These are phyloP conservation scores for Gymnarchus niloticus DNA, from an alignment of 2,113 vertebrate species.

Conservation along the genomic window DNA sequence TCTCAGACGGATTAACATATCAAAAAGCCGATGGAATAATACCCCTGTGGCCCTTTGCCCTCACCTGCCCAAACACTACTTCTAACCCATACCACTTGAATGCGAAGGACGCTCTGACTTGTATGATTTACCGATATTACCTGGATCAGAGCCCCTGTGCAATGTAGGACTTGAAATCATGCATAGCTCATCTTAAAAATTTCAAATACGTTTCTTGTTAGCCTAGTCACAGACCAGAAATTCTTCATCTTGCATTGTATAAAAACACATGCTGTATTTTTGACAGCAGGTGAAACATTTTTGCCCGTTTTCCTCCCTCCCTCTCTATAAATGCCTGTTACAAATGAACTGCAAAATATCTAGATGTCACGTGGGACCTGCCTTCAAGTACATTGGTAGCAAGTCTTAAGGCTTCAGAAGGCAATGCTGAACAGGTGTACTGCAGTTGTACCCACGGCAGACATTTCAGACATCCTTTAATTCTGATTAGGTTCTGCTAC, in stretches of 20 bases:
- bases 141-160: neutral
- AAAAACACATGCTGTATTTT: neutral
- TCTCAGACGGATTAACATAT: neutral
- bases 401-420: conserved; percentile 5
- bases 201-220: neutral
- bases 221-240: neutral
- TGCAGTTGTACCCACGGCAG: neutral
- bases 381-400: neutral
- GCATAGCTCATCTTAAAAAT: neutral
- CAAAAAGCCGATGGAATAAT: neutral
- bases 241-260: neutral
- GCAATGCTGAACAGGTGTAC: neutral
- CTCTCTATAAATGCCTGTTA: neutral
- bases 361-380: no score
- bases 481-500: conserved; percentile 63
- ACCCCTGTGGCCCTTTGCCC: neutral
- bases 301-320: neutral
- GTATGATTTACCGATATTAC: neutral
- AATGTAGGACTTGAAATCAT: conserved; percentile 12
- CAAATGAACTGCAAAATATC: neutral
- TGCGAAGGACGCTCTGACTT: neutral
- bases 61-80: neutral
- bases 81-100: neutral
- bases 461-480: conserved; percentile 26
- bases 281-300: neutral